Base-by-base conservation (phyloP, 2,888 invertebrate genomes). In the Eulithis testata region DNA sequence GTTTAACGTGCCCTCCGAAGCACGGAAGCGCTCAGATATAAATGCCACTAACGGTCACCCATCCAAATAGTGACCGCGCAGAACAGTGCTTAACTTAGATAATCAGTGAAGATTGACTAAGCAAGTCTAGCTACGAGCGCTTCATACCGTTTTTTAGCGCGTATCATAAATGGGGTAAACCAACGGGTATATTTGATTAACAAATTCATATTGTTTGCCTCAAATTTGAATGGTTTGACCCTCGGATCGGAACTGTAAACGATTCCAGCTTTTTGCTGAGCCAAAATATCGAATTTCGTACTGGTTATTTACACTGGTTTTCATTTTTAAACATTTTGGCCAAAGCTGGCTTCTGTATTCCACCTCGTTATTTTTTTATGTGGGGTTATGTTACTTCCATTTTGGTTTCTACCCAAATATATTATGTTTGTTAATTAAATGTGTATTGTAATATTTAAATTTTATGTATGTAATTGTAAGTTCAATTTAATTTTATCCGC, bases 151-250 rank as follows among this genome's bases (percentile, higher is more conserved):
- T 31, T 31, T 31, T 6, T 31, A 31, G 31, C 31, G 31, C 31
- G 31, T 31, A 31, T 31, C 31, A 31, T 4, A 31, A 31, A 31
- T 31, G 31, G 31, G 31, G 31, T 40, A 40, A 8, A 9, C 40
- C 9, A 40, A 9, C 4, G 51, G 31, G 31, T 31, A 52, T 74
- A 65, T 74, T 71, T 74, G 70, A 68, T 63, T 21, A 21, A 21
- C 73, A 67, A 73, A 74, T 72, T 66, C 66, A 40, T 59, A 50
- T 36, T 68, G 60, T 66, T 65, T 68, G 63, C 21, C n/a, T 60
- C 56, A 49, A 43, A 37, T 53, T 43, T 60, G 37, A 11, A 60
- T 55, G 65, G 66, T 66, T 70, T 65, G 54, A 51, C 51, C 59
- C 58, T 52, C 57, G 55, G 40, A 11, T 40, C 50, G 2, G 31